These are phyloP conservation scores for Cladorhizidae sp. DNA, from an alignment of 37 sponge, comb jelly and placozoan species.

Conservation along the genomic window DNA sequence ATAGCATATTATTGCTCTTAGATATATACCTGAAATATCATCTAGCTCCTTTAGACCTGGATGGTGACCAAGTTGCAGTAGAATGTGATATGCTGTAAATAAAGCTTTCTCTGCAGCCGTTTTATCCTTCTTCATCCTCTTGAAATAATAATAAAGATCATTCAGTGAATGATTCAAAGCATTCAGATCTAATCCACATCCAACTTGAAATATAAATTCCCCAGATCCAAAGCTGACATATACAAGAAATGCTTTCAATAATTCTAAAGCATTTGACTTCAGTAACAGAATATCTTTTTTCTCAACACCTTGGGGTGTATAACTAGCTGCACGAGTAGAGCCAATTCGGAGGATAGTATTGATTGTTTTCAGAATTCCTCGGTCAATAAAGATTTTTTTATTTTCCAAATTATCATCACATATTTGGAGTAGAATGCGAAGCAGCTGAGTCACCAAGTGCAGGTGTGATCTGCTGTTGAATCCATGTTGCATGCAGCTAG, in stretches of 20 bases:
- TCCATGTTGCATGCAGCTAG: too few relatives aligned
- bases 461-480: too few relatives aligned
- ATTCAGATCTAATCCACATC: neutral
- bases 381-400: too few relatives aligned
- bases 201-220: neutral
- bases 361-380: too few relatives aligned
- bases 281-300: neutral
- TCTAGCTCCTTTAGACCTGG: neutral
- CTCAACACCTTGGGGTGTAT: too few relatives aligned
- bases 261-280: neutral
- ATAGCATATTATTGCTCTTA: too few relatives aligned
- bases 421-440: too few relatives aligned
- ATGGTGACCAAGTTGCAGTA: constrained; percentile 21
- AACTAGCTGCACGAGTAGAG: too few relatives aligned
- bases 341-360: too few relatives aligned
- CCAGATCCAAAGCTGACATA: neutral
- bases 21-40: too few relatives aligned
- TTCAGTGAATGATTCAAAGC: neutral
- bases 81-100: constrained; percentile 36
- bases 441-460: too few relatives aligned
- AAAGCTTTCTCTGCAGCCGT: constrained; percentile 41
- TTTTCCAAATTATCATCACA: too few relatives aligned
- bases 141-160: neutral
- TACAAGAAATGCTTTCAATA: neutral
- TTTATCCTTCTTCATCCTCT: neutral